Evolutionary conservation across 2,797 vertebrate species (phyloP).

Genomic region (Poeciliopsis gracilis): DNA sequence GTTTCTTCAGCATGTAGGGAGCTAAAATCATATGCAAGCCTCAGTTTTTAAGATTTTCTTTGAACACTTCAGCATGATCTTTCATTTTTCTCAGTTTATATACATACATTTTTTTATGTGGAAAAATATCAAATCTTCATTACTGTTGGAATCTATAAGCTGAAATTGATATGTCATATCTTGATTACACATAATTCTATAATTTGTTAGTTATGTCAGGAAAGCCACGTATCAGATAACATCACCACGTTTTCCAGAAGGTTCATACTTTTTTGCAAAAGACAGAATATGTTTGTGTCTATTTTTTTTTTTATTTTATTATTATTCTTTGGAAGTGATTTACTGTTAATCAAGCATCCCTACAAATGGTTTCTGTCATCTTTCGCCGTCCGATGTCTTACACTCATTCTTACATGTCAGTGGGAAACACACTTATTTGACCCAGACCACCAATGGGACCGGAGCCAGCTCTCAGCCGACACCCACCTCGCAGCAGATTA

Average conservation of each 20-base stretch:
- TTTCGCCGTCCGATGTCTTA: conserved; percentile 13
- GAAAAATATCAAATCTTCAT: neutral
- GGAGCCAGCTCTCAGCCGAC: conserved; percentile 55
- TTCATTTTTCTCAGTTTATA: neutral
- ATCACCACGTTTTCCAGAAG: conserved; percentile 35
- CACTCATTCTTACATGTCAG: conserved; percentile 39
- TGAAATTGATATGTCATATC: conserved; percentile 25
- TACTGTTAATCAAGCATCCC: conserved; percentile 53
- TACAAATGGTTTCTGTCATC: conserved; percentile 48
- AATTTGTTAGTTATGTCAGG: conserved; percentile 53
- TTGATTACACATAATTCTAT: conserved; percentile 56
- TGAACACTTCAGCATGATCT: neutral
- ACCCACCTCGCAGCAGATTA: conserved; percentile 64
- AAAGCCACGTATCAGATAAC: conserved; percentile 51
- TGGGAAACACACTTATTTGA: conserved; percentile 72
- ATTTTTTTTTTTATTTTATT: conserved; percentile 26
- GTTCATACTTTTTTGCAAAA: conserved; percentile 71
- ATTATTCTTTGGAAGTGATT: conserved; percentile 37
- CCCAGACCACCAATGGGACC: conserved; percentile 70
- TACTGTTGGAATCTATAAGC: neutral
- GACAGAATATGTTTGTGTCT: conserved; percentile 41
- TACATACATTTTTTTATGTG: neutral
- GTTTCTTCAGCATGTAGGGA: neutral
- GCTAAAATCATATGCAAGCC: neutral
- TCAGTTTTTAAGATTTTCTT: neutral